phyloP scores from a whole-genome alignment of 2,888 invertebrate species.

The Lomographa bimaculata region DNA sequence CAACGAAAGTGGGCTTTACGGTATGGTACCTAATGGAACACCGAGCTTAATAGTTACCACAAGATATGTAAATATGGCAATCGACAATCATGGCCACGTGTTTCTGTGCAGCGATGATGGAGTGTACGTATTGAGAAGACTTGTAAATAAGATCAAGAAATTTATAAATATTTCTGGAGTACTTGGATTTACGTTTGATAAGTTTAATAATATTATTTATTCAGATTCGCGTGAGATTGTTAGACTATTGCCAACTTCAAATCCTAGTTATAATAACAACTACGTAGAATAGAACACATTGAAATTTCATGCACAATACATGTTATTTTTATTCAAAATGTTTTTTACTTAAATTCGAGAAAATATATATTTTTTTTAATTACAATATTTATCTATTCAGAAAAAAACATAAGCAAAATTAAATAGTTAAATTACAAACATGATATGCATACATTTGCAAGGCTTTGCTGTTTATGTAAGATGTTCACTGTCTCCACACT shows the following conservation, averaged over 20 bases:
- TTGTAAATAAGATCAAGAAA: constrained; percentile 55
- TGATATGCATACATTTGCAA: too few species aligned
- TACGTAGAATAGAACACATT: too few species aligned
- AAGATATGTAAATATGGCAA: constrained; percentile 57
- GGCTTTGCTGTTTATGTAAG: too few species aligned
- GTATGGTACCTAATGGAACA: constrained; percentile 46
- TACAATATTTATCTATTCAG: too few species aligned
- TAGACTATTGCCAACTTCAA: constrained; percentile 42
- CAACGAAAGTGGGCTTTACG: constrained; percentile 62
- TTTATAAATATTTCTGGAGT: constrained; percentile 57
- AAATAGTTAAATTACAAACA: too few species aligned
- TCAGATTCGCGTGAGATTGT: constrained; percentile 64
- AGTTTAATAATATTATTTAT: constrained; percentile 61
- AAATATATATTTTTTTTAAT: too few species aligned
- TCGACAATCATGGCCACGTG: constrained; percentile 56
- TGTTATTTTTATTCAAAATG: too few species aligned
- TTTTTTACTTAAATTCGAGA: too few species aligned
- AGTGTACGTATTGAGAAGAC: constrained; percentile 57
- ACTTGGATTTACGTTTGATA: constrained; percentile 64
- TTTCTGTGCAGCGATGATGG: constrained; percentile 65
- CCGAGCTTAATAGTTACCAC: constrained; percentile 38
- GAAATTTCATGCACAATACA: too few species aligned
- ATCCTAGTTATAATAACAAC: too few species aligned
- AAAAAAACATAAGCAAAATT: too few species aligned
- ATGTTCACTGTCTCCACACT: too few species aligned